These are phyloP conservation scores for Mactromeris polynyma DNA, from an alignment of 2,888 invertebrate species.

Conservation along the genomic window DNA sequence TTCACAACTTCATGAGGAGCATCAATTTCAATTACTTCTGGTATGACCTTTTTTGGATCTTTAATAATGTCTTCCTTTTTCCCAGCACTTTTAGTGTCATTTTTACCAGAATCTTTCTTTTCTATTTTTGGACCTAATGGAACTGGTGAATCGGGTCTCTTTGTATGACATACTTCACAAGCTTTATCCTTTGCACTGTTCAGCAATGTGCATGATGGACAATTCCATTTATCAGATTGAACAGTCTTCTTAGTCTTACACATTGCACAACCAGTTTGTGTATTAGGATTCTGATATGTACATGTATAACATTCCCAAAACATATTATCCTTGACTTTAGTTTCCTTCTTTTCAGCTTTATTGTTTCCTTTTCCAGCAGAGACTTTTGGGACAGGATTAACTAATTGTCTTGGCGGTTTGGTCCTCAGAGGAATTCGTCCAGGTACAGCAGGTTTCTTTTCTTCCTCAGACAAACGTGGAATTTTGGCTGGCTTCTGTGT, in stretches of 20 bases:
- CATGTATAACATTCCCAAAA: conserved; percentile 95
- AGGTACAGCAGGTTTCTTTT: conserved; percentile 23
- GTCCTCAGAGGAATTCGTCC: conserved; percentile 13
- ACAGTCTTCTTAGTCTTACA: conserved; percentile 90
- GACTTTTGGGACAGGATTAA: neutral
- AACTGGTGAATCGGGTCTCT: conserved; percentile 36
- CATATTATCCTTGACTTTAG: conserved; percentile 13
- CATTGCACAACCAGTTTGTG: conserved; percentile 93
- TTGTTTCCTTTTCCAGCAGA: neutral
- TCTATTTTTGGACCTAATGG: neutral
- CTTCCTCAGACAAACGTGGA: conserved; percentile 9
- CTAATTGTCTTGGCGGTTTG: conserved; percentile 8
- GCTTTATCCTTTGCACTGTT: conserved; percentile 65
- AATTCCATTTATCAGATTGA: conserved; percentile 73
- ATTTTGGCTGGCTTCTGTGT: conserved; percentile 28
- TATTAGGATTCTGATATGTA: conserved; percentile 93
- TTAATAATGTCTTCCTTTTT: neutral
- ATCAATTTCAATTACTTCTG: conserved; percentile 41
- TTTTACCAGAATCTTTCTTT: neutral
- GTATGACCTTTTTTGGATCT: neutral
- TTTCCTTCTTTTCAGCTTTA: conserved; percentile 35
- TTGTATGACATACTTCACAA: conserved; percentile 73
- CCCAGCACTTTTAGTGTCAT: neutral
- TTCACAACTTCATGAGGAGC: conserved; percentile 11
- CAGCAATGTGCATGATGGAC: conserved; percentile 77